Percentiles rank a stretch among this genome's conserved stretches.
Evolutionary conservation across 2,113 vertebrate genomes (phyloP).

Genomic region (Lycocorax pyrrhopterus): DNA sequence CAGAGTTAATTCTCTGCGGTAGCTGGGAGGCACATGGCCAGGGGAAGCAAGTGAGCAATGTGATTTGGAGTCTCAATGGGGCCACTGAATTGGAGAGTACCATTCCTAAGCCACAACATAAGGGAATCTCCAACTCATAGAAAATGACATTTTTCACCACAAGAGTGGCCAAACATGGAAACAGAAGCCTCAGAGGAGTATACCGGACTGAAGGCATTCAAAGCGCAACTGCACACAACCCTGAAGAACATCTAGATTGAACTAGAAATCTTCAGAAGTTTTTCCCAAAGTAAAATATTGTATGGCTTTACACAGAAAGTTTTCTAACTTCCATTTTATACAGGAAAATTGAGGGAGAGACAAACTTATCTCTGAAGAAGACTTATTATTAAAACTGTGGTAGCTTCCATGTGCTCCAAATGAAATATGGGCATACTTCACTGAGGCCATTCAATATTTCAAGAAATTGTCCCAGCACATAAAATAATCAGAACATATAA

Average conservation of each 20-base stretch:
- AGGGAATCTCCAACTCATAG: not conserved
- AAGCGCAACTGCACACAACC: rapidly evolving
- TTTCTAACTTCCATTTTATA: not conserved
- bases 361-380: not conserved
- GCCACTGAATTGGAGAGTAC: not conserved
- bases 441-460: not conserved
- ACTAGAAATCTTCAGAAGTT: not conserved
- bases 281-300: not conserved
- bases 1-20: not conserved
- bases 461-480: not conserved
- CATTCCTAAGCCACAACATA: not conserved
- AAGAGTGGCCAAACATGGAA: not conserved
- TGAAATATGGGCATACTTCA: not conserved
- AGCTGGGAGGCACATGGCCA: not conserved
- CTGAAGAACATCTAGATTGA: not conserved
- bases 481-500: not conserved
- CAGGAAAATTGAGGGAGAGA: not conserved
- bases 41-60: not conserved
- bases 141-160: not conserved
- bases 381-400: not conserved
- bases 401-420: not conserved
- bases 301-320: not conserved
- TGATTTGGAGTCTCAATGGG: not conserved
- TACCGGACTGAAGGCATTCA: not conserved
- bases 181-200: not conserved